Conservation (phyloP, 2,113 vertebrate genomes). For the Vireo altiloquus region DNA sequence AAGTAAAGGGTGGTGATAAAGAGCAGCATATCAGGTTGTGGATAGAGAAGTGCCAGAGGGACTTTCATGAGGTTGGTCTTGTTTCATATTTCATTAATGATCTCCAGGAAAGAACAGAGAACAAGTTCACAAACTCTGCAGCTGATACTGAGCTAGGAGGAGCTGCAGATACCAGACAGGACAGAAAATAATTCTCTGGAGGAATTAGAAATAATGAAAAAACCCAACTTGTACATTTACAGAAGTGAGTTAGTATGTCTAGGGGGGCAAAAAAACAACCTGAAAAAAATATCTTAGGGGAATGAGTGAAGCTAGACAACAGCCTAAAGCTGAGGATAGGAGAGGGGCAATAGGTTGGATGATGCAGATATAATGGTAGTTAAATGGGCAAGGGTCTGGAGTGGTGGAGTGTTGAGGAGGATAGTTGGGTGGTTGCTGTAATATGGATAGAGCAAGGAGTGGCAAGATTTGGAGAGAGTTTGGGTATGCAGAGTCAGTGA, state of each 20-base stretch:
- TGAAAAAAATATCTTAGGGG: neutral
- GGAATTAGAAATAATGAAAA: neutral
- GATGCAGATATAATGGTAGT: neutral
- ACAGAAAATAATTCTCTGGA: neutral
- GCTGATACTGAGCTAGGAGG: neutral
- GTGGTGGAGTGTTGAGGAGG: neutral
- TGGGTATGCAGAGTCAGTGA: neutral
- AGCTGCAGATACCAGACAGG: neutral
- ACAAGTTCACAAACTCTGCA: neutral
- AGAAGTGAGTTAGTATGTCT: neutral
- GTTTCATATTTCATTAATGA: conserved; percentile 53
- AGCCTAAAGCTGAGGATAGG: neutral
- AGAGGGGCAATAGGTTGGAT: neutral
- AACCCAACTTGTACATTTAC: neutral
- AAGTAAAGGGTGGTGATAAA: conserved; percentile 49
- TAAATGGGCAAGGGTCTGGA: neutral
- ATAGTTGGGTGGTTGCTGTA: neutral
- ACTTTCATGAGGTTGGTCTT: conserved; percentile 18
- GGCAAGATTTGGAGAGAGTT: neutral
- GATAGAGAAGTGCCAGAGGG: neutral
- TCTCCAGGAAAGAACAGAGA: conserved; percentile 12
- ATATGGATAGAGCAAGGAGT: neutral
- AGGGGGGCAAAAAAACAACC: neutral
- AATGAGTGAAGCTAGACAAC: neutral
- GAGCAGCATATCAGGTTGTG: conserved; percentile 6